Conservation (phyloP, 2,113 vertebrate genomes). For the Cariama cristata region DNA sequence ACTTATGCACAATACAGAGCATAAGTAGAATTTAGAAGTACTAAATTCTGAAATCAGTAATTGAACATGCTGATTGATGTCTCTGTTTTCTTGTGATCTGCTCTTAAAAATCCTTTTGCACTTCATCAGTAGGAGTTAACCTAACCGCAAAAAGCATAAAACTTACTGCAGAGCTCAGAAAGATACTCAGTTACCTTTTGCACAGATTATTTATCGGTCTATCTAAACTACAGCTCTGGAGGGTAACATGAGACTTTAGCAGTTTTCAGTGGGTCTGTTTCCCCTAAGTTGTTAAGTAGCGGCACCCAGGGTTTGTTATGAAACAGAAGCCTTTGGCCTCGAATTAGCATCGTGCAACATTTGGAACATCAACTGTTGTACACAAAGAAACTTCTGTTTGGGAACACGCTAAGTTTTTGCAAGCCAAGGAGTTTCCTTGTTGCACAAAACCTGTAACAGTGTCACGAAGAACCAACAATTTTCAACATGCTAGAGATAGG, state of each 20-base stretch:
- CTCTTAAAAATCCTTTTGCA: not conserved
- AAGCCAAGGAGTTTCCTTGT: slow-evolving; percentile 50
- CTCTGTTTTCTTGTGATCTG: not conserved
- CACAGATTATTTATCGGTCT: not conserved
- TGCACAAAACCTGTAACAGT: slow-evolving; percentile 57
- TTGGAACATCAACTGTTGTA: slow-evolving; percentile 53
- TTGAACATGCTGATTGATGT: not conserved
- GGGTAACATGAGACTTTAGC: slow-evolving; percentile 13
- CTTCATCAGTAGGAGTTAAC: not conserved
- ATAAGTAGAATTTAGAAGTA: not conserved
- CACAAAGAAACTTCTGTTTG: slow-evolving; percentile 65
- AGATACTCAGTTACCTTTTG: not conserved
- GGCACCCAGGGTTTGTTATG: slow-evolving; percentile 39
- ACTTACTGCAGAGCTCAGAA: not conserved
- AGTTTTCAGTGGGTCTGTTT: slow-evolving; percentile 30
- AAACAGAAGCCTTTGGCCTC: slow-evolving; percentile 65
- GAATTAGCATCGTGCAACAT: slow-evolving; percentile 54
- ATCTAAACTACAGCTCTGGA: not conserved
- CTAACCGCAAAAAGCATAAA: not conserved
- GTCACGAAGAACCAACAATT: slow-evolving; percentile 55
- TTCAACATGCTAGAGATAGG: slow-evolving; percentile 52
- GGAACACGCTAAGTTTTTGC: slow-evolving; percentile 42
- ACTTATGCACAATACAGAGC: not conserved
- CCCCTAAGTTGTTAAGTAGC: not conserved
- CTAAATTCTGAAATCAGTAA: not conserved